Conservation (phyloP, 2,113 vertebrate species). For the Platycercus adscitus region DNA sequence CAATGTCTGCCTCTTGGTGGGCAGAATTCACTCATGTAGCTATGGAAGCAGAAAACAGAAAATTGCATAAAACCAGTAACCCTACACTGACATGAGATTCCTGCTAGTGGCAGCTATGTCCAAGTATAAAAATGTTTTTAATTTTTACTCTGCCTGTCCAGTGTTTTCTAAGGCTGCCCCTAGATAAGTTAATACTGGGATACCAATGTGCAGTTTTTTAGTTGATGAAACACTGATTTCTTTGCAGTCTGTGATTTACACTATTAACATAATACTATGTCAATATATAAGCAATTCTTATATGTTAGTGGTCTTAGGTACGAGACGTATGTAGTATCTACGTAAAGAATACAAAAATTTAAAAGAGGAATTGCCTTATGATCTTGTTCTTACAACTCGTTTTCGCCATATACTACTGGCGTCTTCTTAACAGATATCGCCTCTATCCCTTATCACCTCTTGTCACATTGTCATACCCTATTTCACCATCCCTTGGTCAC, state of each 20-base stretch:
- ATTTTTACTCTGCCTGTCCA: background rate
- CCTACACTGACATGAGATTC: background rate
- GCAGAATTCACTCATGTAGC: background rate
- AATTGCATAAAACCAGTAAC: background rate
- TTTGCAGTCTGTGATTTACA: background rate
- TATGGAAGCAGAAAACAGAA: background rate
- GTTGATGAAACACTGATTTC: background rate
- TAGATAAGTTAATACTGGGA: background rate
- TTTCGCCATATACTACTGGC: background rate
- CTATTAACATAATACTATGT: background rate
- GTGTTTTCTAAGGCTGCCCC: background rate
- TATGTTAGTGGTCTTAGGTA: background rate
- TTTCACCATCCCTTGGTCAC: background rate
- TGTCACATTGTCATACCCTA: background rate
- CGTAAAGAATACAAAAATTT: background rate
- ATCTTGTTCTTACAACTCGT: background rate
- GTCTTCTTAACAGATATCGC: background rate
- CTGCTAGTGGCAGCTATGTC: background rate
- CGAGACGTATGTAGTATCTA: fast-evolving
- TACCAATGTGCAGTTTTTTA: background rate
- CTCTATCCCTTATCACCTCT: background rate
- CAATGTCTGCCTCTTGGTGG: background rate
- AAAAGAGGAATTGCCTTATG: background rate
- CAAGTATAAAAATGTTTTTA: fast-evolving
- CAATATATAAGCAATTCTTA: background rate